phyloP scores from a whole-genome alignment of 2,113 vertebrate genomes.

The Oxyura jamaicensis region DNA sequence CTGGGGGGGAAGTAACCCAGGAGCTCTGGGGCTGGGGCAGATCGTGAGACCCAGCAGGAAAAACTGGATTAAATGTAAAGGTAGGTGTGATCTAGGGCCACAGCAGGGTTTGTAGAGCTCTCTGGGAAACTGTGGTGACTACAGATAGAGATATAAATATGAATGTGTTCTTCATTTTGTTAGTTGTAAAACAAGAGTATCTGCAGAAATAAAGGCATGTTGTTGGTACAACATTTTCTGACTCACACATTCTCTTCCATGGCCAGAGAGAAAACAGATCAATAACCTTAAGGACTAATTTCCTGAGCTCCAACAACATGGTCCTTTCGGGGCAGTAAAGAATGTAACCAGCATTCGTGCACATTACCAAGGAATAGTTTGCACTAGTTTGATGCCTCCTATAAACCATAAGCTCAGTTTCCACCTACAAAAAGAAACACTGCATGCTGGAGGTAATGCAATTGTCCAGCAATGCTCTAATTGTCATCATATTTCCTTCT shows the following conservation, averaged over 20 bases:
- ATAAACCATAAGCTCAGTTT: background rate
- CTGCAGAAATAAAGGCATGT: background rate
- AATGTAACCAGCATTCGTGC: background rate
- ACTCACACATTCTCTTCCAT: background rate
- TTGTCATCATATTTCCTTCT: background rate
- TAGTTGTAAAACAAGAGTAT: background rate
- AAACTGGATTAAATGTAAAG: background rate
- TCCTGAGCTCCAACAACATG: background rate
- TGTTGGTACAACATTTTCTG: background rate
- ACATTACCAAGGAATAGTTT: background rate
- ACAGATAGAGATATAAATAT: background rate
- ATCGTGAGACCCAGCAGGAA: background rate
- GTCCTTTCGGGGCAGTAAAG: slow-evolving; percentile 9
- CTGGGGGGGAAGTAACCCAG: background rate
- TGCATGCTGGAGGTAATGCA: background rate
- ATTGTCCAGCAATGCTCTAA: background rate
- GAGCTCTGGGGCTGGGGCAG: background rate
- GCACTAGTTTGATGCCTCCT: background rate
- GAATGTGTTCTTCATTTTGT: background rate
- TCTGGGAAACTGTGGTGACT: background rate
- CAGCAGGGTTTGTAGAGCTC: background rate
- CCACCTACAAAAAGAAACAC: background rate
- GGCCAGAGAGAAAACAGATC: background rate
- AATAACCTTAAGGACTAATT: slow-evolving; percentile 26
- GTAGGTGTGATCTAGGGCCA: background rate